A percentile compares a stretch with the other conserved stretches of the same genome.
Evolutionary conservation across 2,113 vertebrate species (phyloP).

Genomic region (Gyps fulvus): DNA sequence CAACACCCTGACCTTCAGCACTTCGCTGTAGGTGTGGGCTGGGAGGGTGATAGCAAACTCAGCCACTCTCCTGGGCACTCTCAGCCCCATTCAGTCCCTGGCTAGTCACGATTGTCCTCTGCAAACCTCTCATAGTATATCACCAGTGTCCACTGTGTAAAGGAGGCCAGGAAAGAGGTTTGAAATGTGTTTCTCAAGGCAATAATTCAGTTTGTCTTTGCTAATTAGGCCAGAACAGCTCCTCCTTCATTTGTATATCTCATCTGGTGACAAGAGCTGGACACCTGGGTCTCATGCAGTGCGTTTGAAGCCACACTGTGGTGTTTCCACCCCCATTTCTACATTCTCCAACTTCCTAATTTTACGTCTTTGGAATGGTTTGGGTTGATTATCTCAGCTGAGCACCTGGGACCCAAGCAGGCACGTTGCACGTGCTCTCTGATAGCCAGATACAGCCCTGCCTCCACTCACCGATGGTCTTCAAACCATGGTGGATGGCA

Average conservation of each 20-base stretch:
- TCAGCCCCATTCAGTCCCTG: background rate
- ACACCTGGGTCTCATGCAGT: background rate
- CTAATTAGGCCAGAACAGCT: background rate
- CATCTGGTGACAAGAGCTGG: background rate
- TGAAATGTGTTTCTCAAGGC: background rate
- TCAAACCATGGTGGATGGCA: fast-evolving
- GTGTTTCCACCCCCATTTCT: background rate
- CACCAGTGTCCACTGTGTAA: too few species aligned
- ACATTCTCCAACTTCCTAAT: background rate
- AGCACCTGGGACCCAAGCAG: background rate
- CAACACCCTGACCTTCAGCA: background rate
- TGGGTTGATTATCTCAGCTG: background rate
- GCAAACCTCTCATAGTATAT: background rate
- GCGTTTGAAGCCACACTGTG: fast-evolving
- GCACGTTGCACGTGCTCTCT: fast-evolving
- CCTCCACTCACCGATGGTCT: background rate
- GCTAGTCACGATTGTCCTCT: background rate
- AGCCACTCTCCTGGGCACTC: background rate
- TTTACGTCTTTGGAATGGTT: background rate
- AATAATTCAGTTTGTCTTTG: background rate
- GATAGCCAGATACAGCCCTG: too few species aligned
- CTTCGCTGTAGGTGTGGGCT: background rate
- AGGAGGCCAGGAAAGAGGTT: background rate
- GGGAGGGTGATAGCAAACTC: background rate
- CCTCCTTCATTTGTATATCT: background rate